These are phyloP conservation scores for Cygnus olor DNA, from an alignment of 2,797 vertebrate species.

Conservation along the genomic window DNA sequence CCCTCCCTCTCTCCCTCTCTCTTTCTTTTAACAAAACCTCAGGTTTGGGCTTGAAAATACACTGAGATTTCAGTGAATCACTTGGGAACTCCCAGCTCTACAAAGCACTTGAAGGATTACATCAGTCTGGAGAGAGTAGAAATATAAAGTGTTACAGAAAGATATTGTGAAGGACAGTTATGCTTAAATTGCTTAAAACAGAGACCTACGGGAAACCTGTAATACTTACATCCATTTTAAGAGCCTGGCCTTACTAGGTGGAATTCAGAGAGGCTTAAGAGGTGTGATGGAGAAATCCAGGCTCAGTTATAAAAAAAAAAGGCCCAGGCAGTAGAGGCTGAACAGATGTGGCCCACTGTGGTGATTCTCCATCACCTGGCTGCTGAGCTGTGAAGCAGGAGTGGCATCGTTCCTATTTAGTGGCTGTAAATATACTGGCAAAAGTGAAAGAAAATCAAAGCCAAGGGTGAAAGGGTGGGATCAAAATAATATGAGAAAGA, in stretches of 20 bases:
- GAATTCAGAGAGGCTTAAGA: neutral
- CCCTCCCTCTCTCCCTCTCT: too few relatives aligned
- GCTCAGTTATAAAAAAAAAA: neutral
- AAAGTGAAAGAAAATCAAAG: slow-evolving; percentile 5
- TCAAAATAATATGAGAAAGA: neutral
- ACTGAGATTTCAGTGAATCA: neutral
- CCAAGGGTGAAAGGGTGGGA: neutral
- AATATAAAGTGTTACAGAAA: neutral
- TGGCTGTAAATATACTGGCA: neutral
- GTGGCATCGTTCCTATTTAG: neutral
- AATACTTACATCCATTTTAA: neutral
- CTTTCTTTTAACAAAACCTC: neutral
- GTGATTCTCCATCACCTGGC: neutral
- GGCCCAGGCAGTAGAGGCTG: neutral
- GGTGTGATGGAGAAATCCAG: neutral
- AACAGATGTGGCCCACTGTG: rapidly evolving
- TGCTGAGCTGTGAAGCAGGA: neutral
- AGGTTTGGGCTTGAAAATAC: neutral
- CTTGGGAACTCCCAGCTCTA: neutral
- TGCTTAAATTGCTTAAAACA: neutral
- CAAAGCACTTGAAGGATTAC: neutral
- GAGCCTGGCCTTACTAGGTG: neutral
- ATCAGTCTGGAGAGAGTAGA: neutral
- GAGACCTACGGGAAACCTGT: neutral
- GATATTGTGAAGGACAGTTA: neutral